These are phyloP conservation scores for Actenoides hombroni DNA, from an alignment of 2,113 vertebrate genomes.

Conservation along the genomic window DNA sequence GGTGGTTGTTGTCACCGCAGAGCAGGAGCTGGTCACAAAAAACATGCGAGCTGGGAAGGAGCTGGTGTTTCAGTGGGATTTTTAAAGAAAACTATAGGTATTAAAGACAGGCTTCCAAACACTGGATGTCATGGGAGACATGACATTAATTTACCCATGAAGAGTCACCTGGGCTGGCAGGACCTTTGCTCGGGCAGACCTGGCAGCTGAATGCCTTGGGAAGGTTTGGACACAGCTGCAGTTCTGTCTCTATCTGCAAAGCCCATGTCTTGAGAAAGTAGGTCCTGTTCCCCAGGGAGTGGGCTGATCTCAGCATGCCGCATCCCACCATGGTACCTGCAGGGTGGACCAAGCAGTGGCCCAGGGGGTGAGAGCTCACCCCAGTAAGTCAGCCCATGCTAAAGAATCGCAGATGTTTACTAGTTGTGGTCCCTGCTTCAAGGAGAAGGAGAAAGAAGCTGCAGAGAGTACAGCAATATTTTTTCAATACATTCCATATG, in stretches of 20 bases:
- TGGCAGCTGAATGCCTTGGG: background rate
- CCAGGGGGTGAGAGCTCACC: background rate
- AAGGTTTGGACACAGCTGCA: background rate
- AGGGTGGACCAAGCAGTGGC: background rate
- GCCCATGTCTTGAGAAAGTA: fast-evolving
- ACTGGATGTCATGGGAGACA: background rate
- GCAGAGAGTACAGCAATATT: background rate
- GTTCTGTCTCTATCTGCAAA: background rate
- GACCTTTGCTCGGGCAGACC: background rate
- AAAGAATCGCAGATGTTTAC: background rate
- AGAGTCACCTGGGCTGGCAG: background rate
- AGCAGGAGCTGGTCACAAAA: background rate
- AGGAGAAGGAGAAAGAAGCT: background rate
- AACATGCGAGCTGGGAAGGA: fast-evolving
- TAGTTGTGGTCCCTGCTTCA: background rate
- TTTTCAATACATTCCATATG: slow-evolving; percentile 19
- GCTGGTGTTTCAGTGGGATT: background rate
- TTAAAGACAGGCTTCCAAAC: background rate
- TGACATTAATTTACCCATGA: fast-evolving
- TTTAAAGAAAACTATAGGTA: background rate
- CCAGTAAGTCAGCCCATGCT: background rate
- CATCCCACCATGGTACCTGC: background rate
- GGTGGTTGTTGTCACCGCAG: background rate
- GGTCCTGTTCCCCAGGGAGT: background rate
- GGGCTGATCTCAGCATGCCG: background rate